Evolutionary conservation across 37 sponge, comb jelly and placozoan species (phyloP), one percentile per base, ranked within the genome.

Genomic region (Theonella swinhoei): DNA sequence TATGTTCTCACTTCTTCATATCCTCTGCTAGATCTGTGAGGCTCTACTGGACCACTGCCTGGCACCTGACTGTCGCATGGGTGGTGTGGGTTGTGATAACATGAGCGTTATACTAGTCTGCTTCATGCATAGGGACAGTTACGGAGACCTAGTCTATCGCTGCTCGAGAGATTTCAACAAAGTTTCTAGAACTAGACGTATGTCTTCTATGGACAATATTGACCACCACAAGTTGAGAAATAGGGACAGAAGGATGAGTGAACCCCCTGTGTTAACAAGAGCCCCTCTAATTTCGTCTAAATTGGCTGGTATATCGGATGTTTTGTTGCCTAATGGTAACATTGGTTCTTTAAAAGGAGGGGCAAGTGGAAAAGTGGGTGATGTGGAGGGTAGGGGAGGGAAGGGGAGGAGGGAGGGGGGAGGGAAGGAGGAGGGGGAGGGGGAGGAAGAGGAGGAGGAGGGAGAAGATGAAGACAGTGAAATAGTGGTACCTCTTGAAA

Each of bases 71-170:
- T 80, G 89, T 25, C 79, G 88, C 11, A 70, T 86, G 42, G 94
- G 92, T 4, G 91, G 91, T 9, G 66, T 85, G 5, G 98, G 98
- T 36, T 94, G 95, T 81, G 98, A 97, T 62, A 97, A 97, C 79
- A 97, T 97, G 98, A 95, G 95, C 19, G 93, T 82, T 62, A 85
- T 92, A 75, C 34, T 97, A 4, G 90, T 79, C 31, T 78, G 84
- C 38, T 73, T 92, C 43, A 71, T 97, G 20, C 86, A 95, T n/a
- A 80, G 78, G 4, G 77, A 74, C 35, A 14, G 87, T 26, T 95
- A 89, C 81, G 73, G 58, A 0, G 85, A 89, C 5, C 70, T 95
- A 32, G 80, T 42, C 1, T 22, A 24, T 32, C 81, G 58, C 30
- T 93, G 94, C 72, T 70, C 82, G 2, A 47, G 54, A 47, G 54